Conservation (phyloP, 2,888 invertebrate species). For the Eupithecia dodoneata region DNA sequence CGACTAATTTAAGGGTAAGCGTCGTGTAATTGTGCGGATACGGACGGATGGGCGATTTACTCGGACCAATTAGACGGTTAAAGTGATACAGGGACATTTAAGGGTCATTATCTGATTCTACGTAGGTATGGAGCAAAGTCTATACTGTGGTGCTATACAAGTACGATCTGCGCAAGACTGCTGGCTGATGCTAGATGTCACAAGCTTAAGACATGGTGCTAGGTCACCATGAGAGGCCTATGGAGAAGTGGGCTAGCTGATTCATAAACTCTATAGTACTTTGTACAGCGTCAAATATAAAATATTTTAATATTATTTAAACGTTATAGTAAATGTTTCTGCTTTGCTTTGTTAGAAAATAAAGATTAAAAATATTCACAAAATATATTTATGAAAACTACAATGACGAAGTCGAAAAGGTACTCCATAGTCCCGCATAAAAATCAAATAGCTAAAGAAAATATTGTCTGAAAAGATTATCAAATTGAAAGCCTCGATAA, state of each 20-base stretch:
- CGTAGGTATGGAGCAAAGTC: not conserved
- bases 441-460: not conserved
- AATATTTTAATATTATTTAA: not conserved
- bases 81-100: constrained; percentile 44
- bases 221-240: too few species aligned
- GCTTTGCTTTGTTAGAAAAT: not conserved
- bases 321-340: not conserved
- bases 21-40: constrained; percentile 53
- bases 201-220: not conserved
- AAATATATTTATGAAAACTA: not conserved
- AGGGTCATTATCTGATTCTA: constrained; percentile 35
- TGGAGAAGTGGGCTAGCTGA: not conserved
- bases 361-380: not conserved
- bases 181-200: not conserved
- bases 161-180: not conserved
- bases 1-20: not conserved
- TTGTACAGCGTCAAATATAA: not conserved
- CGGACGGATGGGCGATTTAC: constrained; percentile 51
- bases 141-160: not conserved
- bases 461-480: constrained; percentile 9
- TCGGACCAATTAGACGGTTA: constrained; percentile 55
- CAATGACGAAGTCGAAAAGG: not conserved
- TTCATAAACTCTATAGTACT: not conserved
- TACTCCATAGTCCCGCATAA: not conserved
- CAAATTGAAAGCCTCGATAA: not conserved